A percentile compares a stretch with the other conserved stretches of the same genome.
phyloP scores from a whole-genome alignment of 2,888 invertebrate species.

The Eucera pruinosa region DNA sequence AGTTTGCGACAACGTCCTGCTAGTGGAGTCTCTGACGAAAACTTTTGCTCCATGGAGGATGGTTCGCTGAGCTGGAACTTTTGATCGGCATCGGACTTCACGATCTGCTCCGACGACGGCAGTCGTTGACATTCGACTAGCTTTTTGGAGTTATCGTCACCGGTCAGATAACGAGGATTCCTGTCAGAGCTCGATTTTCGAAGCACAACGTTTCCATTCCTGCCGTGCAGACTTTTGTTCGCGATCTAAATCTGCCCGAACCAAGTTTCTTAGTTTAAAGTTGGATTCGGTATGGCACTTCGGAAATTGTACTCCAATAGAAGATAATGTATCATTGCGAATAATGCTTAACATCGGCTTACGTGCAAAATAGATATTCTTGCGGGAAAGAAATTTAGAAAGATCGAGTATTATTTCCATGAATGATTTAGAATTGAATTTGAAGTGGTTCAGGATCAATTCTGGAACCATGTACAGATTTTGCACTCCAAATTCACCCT shows the following conservation, averaged over 20 bases:
- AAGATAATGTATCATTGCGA: too few relatives aligned
- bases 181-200: conserved; percentile 5
- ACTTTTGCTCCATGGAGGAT: conserved; percentile 29
- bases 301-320: too few relatives aligned
- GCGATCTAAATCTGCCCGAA: not conserved
- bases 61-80: conserved; percentile 39
- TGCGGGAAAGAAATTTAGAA: too few relatives aligned
- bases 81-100: conserved; percentile 46
- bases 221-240: not conserved
- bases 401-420: too few relatives aligned
- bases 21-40: conserved; percentile 8
- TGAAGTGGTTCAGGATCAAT: too few relatives aligned
- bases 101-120: conserved; percentile 16
- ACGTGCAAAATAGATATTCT: too few relatives aligned
- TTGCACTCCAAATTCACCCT: too few relatives aligned
- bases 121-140: conserved; percentile 22
- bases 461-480: not conserved
- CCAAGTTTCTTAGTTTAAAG: not conserved
- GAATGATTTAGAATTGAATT: too few relatives aligned
- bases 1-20: conserved; percentile 19
- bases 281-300: too few relatives aligned
- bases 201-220: not conserved
- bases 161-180: conserved; percentile 24
- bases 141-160: conserved; percentile 8
- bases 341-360: too few relatives aligned